phyloP scores from a whole-genome alignment of 2,797 vertebrate genomes.

The Galago senegalensis region DNA sequence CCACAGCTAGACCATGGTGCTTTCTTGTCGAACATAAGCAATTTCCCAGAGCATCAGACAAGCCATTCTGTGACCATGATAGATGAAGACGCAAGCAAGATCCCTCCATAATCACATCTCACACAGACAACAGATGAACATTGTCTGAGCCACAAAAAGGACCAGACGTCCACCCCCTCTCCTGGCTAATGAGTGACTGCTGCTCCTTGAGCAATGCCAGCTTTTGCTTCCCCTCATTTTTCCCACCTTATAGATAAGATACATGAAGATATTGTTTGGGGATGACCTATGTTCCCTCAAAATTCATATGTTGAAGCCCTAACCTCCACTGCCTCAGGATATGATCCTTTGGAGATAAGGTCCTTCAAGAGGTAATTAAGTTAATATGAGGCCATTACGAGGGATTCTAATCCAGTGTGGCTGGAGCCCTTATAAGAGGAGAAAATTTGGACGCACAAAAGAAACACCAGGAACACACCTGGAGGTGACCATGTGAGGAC shows the following conservation, averaged over 20 bases:
- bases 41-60: not conserved
- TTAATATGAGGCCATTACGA: not conserved
- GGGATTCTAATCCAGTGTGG: not conserved
- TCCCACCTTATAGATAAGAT: not conserved
- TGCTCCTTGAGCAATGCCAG: not conserved
- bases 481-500: not conserved
- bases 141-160: not conserved
- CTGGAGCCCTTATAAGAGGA: not conserved
- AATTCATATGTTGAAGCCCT: not conserved
- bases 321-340: not conserved
- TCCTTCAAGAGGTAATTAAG: not conserved
- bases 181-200: not conserved
- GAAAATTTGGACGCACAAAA: not conserved
- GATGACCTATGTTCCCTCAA: not conserved
- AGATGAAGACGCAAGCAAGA: not conserved
- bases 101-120: not conserved
- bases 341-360: not conserved
- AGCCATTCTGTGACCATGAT: not conserved
- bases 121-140: not conserved
- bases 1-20: not conserved
- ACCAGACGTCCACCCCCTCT: not conserved
- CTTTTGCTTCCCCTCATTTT: not conserved
- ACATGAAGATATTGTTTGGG: not conserved
- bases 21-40: not conserved
- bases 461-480: not conserved